Base-by-base conservation (phyloP, 1,140 invertebrate species). In the Drosophila willistoni region DNA sequence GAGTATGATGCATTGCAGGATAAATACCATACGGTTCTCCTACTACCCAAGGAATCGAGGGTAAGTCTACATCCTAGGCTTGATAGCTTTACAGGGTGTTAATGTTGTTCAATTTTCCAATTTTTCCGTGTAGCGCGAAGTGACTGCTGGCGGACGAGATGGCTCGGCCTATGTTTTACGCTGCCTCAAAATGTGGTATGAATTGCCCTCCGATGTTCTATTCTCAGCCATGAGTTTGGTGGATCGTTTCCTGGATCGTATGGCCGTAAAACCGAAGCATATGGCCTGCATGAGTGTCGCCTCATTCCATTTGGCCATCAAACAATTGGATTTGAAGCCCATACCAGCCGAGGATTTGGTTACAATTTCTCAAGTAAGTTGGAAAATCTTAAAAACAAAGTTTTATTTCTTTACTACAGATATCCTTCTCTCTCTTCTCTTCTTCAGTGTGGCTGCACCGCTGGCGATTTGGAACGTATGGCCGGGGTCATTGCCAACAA, bases 151-250 rank as follows among this genome's bases (percentile, higher is more conserved):
- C 19, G 95, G 95, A 55, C 93, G 96, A 3, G 96, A 96, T 92
- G 95, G 95, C 56, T 95, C 96, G 1, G 96, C 95, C 7, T 95
- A 96, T 91, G 95, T 96, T 74, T 93, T 97, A 78, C 94, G 96
- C 67, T 96, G 96, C 90, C 93, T 97, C 42, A 97, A 96, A 92
- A 95, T 96, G 71, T 96, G 96, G 96, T 97, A 96, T 89, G 96
- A 96, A 89, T 91, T 96, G 79, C 95, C 96, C 4, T 94, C 95
- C 10, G 95, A 96, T 74, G 95, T 96, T 13, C 94, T 96, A 70
- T 95, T 96, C 90, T 94, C 95, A 68, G 96, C 96, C 56, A 94
- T 96, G 90, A 96, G 95, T 91, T 89, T 96, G 66, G 95, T 96
- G 91, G 96, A 97, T 91, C 94, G 96, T 76, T 96, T 96, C 74